These are phyloP conservation scores for Slavum lentiscoides DNA, from an alignment of 2,888 invertebrate genomes.

Conservation along the genomic window DNA sequence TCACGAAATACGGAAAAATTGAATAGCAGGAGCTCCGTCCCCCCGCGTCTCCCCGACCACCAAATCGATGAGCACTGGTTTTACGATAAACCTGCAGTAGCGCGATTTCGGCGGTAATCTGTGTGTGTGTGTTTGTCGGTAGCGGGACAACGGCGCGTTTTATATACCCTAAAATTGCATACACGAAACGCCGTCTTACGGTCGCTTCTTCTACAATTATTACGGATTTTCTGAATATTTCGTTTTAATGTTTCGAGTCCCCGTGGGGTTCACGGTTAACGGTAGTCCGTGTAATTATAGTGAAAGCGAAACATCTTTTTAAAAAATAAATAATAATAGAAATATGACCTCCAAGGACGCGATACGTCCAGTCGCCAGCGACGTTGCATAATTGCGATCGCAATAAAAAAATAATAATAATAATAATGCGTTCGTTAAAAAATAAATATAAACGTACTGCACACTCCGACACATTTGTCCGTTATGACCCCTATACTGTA, in stretches of 20 bases:
- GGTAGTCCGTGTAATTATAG: neutral
- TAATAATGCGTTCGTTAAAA: slow-evolving; percentile 4
- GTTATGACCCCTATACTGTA: slow-evolving; percentile 4
- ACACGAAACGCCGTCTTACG: slow-evolving; percentile 45
- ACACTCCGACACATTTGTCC: neutral
- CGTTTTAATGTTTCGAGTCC: too few relatives aligned
- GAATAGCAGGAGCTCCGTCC: too few relatives aligned
- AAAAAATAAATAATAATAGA: slow-evolving; percentile 18
- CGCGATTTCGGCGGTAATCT: too few relatives aligned
- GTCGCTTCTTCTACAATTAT: too few relatives aligned
- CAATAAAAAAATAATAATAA: slow-evolving; percentile 31
- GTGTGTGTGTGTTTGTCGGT: too few relatives aligned
- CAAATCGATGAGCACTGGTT: too few relatives aligned
- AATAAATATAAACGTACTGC: neutral
- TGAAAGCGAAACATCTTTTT: slow-evolving; percentile 39
- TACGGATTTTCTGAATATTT: too few relatives aligned
- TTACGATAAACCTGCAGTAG: too few relatives aligned
- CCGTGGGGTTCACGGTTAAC: slow-evolving; percentile 1
- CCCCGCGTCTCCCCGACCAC: too few relatives aligned
- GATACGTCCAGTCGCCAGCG: slow-evolving; percentile 31
- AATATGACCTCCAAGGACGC: slow-evolving; percentile 46
- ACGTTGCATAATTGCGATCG: slow-evolving; percentile 44
- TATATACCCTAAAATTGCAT: slow-evolving; percentile 42
- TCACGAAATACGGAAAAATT: too few relatives aligned
- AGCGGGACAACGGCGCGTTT: too few relatives aligned